Base-by-base conservation (phyloP, 2,888 invertebrate species). In the Cerastoderma edule region DNA sequence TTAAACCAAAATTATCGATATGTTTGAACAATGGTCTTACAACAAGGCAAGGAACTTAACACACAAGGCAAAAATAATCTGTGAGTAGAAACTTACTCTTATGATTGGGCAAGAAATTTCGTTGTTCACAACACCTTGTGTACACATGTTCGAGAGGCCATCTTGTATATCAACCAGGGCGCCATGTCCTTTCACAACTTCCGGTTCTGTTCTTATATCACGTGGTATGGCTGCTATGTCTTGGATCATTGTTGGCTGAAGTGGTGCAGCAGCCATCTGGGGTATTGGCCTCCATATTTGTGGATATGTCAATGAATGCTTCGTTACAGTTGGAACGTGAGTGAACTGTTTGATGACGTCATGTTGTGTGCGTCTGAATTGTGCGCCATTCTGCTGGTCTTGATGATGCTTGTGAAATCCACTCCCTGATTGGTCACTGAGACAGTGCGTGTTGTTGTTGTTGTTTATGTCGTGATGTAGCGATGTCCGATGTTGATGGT, bases 271-370 rank as follows among this genome's bases (percentile, higher is more conserved):
- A 16, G 73, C 72, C 69, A 77, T 69, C 50, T 77, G 77, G 19
- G 77, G 77, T 8, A 77, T 56, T 0, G 77, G 77, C 27, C 77
- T 33, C 77, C 77, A 77, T 27, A 77, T 69, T 24, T 48, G 50
- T 5, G 69, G 65, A 46, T 33, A 56, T n/a, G 30, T 30, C 24
- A 60, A 24, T 8, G 28, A n/a, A 6, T 33, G 35, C n/a, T 44
- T 27, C 16, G 28, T 24, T 10, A 19, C 3, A 27, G n/a, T 19
- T 27, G 54, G 56, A 8, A 16, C 27, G 32, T 33, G 50, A 24
- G 60, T 8, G 24, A 33, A 60, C 57, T 57, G 57, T 57, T 57
- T 32, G 19, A 57, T 13, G 16, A 57, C 33, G 19, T 57, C 57
- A 3, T 60, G 60, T 24, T 24, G 35, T 16, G n/a, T 10, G 32